phyloP scores from a whole-genome alignment of 1,140 invertebrate genomes.

The Coelopa frigida region DNA sequence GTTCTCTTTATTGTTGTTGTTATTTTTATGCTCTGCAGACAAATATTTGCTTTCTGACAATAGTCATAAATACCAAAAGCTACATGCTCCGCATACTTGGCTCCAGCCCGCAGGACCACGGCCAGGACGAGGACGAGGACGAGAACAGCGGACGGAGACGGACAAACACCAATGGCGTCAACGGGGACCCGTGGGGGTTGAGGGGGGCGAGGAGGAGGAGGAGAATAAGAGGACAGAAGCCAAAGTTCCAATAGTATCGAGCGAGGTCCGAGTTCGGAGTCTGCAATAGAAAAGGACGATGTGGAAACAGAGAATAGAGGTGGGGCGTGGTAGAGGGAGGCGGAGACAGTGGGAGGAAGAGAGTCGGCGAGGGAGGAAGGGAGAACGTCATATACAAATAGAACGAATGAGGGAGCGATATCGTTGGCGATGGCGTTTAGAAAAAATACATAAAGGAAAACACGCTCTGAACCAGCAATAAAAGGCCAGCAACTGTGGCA shows the following conservation, averaged over 20 bases:
- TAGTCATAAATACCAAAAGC: conserved; percentile 46
- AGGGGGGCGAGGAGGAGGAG: neutral
- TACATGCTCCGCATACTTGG: conserved; percentile 45
- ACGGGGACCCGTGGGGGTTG: neutral
- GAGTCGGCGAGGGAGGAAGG: no score
- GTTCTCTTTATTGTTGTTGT: no score
- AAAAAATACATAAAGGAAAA: no score
- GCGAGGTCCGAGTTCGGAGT: no score
- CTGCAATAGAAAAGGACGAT: no score
- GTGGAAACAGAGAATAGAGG: neutral
- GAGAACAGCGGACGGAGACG: conserved; percentile 1
- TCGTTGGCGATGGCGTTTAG: no score
- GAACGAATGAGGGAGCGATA: no score
- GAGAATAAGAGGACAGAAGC: neutral
- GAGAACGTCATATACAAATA: no score
- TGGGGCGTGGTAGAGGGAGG: neutral
- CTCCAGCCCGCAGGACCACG: conserved; percentile 2
- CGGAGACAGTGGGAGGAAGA: no score
- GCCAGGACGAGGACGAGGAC: conserved; percentile 3
- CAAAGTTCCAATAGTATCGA: conserved; percentile 4
- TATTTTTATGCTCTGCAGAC: conserved; percentile 46
- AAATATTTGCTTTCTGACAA: conserved; percentile 46
- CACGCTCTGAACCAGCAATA: no score
- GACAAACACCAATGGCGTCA: neutral
- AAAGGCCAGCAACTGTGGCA: no score